Evolutionary conservation across 1,140 invertebrate genomes (phyloP), one percentile per base, ranked within the genome.

Genomic region (Brachionus paranguensis): DNA sequence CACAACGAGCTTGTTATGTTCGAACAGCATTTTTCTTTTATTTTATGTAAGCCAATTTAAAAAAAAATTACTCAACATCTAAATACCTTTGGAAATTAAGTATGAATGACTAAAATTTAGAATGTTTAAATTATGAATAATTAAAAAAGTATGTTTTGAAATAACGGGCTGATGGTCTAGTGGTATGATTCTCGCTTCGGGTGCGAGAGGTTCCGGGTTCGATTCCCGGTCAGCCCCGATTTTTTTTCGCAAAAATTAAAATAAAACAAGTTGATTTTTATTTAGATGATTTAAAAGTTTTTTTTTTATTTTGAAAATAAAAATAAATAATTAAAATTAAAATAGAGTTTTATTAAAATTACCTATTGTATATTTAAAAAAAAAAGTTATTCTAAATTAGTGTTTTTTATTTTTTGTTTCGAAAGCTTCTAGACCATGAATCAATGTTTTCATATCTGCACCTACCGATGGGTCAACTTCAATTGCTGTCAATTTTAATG

Each of bases 161-260:
- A 41, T 68, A 68, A 33, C 65, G 65, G 65, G 65, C 65, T 68
- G 65, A 68, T 68, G 65, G 65, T 68, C 65, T 68, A 68, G 65
- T 68, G 65, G 53, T 60, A 60, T 60, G 53, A 60, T 60, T 60
- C 53, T 60, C 53, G 53, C 53, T 60, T 60, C 53, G 53, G 53
- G 53, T 60, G 53, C 53, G 53, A 60, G 53, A 60, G 53, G 53
- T 20, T 60, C 53, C 53, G 53, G 53, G 53, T 60, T 60, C 53
- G 53, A 60, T 60, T 60, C 53, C 53, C 53, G 53, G 53, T 60
- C 65, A 68, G 65, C 65, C 65, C 65, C 65, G n/a, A 41, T 68
- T 74, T 74, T 74, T 74, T 74, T 72, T 72, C 11, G 0, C 12
- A 68, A 37, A 68, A 78, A 78, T 47, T 50, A 2, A 14, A 29